Evolutionary conservation across 2,888 invertebrate species (phyloP).

Genomic region (Nipponacmea schrenckii): DNA sequence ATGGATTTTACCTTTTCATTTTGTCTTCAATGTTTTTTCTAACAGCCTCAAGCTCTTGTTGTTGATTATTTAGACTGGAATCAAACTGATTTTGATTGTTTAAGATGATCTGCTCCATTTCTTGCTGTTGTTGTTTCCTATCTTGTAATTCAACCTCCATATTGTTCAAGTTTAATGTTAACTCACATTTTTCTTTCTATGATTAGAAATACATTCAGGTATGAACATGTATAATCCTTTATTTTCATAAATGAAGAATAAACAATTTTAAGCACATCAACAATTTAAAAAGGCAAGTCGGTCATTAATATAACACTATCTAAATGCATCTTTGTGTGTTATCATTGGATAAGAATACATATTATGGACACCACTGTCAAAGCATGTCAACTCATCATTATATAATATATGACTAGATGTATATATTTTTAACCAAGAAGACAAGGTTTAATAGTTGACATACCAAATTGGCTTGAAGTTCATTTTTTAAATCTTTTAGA

Average conservation of each 20-base stretch:
- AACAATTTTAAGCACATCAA: too few species aligned
- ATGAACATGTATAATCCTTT: too few species aligned
- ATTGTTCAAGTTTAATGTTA: not conserved
- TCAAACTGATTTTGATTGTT: constrained; percentile 12
- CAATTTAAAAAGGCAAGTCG: too few species aligned
- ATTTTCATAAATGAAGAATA: too few species aligned
- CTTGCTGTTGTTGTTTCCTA: not conserved
- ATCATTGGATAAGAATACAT: too few species aligned
- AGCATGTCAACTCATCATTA: too few species aligned
- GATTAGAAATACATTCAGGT: not conserved
- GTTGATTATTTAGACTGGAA: not conserved
- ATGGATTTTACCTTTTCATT: too few species aligned
- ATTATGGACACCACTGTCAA: too few species aligned
- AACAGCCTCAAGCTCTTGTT: not conserved
- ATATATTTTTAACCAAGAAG: too few species aligned
- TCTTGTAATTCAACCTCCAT: constrained; percentile 2
- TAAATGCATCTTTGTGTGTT: too few species aligned
- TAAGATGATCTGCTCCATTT: not conserved
- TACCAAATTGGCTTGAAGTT: not conserved
- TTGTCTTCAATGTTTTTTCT: constrained; percentile 16
- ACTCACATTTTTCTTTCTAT: not conserved
- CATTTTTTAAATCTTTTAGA: not conserved
- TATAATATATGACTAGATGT: too few species aligned
- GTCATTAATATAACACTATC: too few species aligned
- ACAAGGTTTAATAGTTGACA: not conserved